Evolutionary conservation across 2,113 vertebrate species (phyloP), one percentile per base, ranked within the genome.

Genomic region (Nothocercus julius): DNA sequence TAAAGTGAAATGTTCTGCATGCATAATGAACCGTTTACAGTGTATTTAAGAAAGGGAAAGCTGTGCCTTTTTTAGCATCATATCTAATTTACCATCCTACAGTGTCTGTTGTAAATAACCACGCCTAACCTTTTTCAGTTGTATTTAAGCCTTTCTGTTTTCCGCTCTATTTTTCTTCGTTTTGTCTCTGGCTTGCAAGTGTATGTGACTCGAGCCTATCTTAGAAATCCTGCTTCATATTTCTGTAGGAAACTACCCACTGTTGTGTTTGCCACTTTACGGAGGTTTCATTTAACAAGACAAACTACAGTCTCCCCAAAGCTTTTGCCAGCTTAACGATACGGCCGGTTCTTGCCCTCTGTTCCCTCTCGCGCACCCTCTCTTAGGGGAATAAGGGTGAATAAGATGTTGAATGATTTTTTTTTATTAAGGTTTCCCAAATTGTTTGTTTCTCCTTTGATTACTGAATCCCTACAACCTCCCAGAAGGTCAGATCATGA

Each of bases 41-140:
- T 99, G 99, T 99, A 99, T 99, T 99, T 99, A 99, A 99, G 99
- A 98, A 99, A 99, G 99, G 99, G 99, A 99, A 99, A 99, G 98
- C 98, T 99, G 99, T 99, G 99, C 99, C 99, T 99, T 99, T 99
- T 99, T 99, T 98, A 98, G 98, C 98, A 99, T 99, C 99, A 98
- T 98, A 98, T 98, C 98, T 98, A 97, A 99, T 98, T 99, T 99
- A 98, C 98, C 98, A 98, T 99, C 99, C 99, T 98, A 98, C 98
- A 98, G 98, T 98, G 98, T 98, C 98, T 99, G 98, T 98, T 99
- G 99, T 99, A 99, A 99, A 99, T 99, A 99, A 98, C 97, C 98
- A 98, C 92, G 97, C 97, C 97, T 98, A 98, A 97, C 98, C 98
- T 97, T 97, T 98, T 98, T 98, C 92, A 93, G 97, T 98, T 98